phyloP scores from a whole-genome alignment of 2,888 invertebrate species.

The Eupithecia tripunctaria region DNA sequence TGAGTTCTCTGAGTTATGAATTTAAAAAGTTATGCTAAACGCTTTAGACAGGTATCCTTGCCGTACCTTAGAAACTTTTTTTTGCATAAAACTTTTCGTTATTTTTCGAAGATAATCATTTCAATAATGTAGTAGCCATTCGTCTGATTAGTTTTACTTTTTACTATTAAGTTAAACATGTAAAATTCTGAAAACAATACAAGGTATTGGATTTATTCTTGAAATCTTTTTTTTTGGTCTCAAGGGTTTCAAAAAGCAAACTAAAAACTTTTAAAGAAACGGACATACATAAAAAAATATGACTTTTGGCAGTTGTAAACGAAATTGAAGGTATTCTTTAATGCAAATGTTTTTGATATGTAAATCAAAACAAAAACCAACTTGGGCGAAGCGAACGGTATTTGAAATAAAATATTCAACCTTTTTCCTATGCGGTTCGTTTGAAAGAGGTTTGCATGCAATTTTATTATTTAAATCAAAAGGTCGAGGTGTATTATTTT shows the following conservation, averaged over 20 bases:
- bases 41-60: no score
- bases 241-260: not conserved
- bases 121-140: not conserved
- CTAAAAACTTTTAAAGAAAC: not conserved
- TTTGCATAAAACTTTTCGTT: not conserved
- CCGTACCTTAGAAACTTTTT: not conserved
- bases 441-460: conserved; percentile 5
- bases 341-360: not conserved
- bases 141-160: not conserved
- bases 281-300: not conserved
- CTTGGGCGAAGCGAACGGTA: not conserved
- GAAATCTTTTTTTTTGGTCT: not conserved
- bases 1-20: no score
- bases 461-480: not conserved
- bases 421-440: not conserved
- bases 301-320: not conserved
- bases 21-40: no score
- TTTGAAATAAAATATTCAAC: conserved; percentile 1
- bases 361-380: conserved; percentile 1
- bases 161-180: not conserved
- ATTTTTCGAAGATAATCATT: not conserved
- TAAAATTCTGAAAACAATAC: not conserved
- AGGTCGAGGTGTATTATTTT: not conserved
- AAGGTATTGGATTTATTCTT: not conserved
- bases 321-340: not conserved